Percentiles rank a stretch among this genome's conserved stretches.
Conservation (phyloP, 2,113 vertebrate species). For the Urocolius indicus region DNA sequence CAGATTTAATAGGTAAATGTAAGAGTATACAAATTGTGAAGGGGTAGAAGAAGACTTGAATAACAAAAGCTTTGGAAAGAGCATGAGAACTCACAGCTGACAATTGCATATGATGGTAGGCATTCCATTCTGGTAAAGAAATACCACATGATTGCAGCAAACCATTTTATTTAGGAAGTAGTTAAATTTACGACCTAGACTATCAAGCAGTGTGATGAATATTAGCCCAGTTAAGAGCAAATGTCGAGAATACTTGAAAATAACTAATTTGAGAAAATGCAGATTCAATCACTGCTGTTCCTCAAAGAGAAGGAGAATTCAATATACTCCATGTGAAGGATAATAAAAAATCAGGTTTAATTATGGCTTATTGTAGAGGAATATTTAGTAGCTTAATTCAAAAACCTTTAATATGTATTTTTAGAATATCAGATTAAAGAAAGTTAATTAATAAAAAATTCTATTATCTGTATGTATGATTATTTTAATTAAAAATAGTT, state of each 20-base stretch:
- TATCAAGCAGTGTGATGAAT: background rate
- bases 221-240: background rate
- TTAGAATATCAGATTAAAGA: background rate
- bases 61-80: background rate
- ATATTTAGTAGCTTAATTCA: background rate
- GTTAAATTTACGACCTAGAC: background rate
- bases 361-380: background rate
- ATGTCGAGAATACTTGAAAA: background rate
- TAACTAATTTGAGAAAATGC: background rate
- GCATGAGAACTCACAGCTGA: background rate
- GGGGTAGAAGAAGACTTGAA: background rate
- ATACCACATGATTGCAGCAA: background rate
- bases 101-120: background rate
- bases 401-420: background rate
- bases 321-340: background rate
- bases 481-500: background rate
- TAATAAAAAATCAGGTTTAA: background rate
- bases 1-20: background rate
- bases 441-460: background rate
- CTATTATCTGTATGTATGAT: background rate
- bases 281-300: background rate
- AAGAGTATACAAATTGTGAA: background rate
- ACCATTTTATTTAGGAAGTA: background rate
- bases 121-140: background rate
- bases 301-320: background rate